Evolutionary conservation across 2,888 invertebrate genomes (phyloP).

Genomic region (Amphiduros pacificus): DNA sequence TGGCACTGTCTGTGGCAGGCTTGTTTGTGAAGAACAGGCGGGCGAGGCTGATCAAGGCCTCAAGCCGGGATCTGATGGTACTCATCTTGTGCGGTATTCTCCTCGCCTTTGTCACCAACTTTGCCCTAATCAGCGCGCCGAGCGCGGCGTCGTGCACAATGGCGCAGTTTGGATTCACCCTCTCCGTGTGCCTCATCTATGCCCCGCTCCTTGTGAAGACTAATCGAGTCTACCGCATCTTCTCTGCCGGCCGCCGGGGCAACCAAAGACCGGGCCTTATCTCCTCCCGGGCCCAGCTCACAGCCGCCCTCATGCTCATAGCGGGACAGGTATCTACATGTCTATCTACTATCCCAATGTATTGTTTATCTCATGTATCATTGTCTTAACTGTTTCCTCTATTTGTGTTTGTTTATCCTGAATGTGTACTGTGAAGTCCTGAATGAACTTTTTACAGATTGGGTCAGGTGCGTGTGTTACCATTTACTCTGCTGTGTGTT

Average conservation of each 20-base stretch:
- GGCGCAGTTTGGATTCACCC: background rate
- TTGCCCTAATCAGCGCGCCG: background rate
- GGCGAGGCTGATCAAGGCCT: constrained; percentile 2
- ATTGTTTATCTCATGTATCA: too few relatives aligned
- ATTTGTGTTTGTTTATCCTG: too few relatives aligned
- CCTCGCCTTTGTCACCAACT: background rate
- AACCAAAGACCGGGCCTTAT: background rate
- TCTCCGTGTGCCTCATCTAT: background rate
- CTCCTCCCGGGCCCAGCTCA: background rate
- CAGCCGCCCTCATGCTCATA: too few relatives aligned
- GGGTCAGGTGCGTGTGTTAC: too few relatives aligned
- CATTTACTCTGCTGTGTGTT: too few relatives aligned
- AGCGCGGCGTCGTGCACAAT: background rate
- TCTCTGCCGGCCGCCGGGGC: background rate
- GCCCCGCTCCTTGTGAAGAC: constrained; percentile 3
- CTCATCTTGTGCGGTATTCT: background rate
- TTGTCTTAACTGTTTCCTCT: too few relatives aligned
- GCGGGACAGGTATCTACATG: too few relatives aligned
- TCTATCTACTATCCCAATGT: too few relatives aligned
- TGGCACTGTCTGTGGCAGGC: background rate
- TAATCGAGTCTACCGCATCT: constrained; percentile 4
- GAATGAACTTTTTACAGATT: too few relatives aligned
- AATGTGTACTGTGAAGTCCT: too few relatives aligned
- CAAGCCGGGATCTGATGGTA: background rate
- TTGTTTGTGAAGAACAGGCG: background rate